Evolutionary conservation across 2,888 invertebrate species (phyloP), one percentile per base, ranked within the genome.

Genomic region (Thera britannica): DNA sequence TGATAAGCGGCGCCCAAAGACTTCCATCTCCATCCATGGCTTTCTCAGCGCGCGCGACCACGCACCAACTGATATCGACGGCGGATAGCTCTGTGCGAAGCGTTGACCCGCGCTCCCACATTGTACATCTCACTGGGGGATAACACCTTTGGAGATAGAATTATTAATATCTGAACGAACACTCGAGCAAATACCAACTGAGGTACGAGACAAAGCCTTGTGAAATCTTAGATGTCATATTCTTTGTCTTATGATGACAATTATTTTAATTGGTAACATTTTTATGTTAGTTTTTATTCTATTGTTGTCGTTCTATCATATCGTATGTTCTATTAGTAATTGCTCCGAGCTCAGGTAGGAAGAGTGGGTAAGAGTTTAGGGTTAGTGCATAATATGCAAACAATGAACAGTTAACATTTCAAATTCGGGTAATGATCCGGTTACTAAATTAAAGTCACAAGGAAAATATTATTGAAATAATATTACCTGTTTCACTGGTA

Each of bases 1-100:
- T 89, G 46, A 83, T 76, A 0, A 88, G 75, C 0, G 86, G 89
- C 52, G 87, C 84, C 90, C 91, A 93, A 34, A 86, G 77, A n/a
- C 84, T 79, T 48, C 91, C 91, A 68, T 88, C 88, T 2, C 89
- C 87, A 60, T 90, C 91, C 89, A 93, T 86, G 49, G 89, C 89
- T 67, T 92, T 82, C 81, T 98, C 98, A 2, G 98, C 98, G 77
- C 97, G 96, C 75, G 97, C 97, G 74, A 99, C 98, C 80, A 99
- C 98, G 73, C 97, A 97, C 79, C 98, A 98, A 83, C 98, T 98
- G 79, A 99, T 98, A 89, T 99, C 99, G 68, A 99, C 94, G 2
- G 98, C 98, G 0, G 98, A 98, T 74, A 99, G 94, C 87, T 99
- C 98, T 0, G 98, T 97, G 85, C 99, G 98, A 82, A 98, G 97